A percentile compares a stretch with the other conserved stretches of the same genome.
Conservation (phyloP, 2,888 invertebrate genomes). For the Caenorhabditis japonica region DNA sequence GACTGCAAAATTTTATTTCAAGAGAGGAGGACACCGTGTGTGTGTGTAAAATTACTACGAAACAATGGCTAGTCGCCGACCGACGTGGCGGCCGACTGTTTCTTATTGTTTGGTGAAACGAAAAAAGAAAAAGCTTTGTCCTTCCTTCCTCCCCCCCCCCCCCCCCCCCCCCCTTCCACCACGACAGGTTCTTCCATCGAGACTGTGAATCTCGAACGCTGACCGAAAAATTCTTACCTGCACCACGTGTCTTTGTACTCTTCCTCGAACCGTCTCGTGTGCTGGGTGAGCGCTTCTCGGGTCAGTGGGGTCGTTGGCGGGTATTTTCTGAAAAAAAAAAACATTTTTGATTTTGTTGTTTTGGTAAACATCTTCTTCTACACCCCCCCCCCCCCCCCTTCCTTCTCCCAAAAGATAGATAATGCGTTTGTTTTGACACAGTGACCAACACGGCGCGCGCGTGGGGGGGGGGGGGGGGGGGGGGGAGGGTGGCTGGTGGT, state of each 20-base stretch:
- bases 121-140: constrained; percentile 20
- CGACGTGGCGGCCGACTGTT: constrained; percentile 10
- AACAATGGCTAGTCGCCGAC: constrained; percentile 13
- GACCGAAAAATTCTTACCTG: too few relatives aligned
- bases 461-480: not conserved
- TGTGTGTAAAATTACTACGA: constrained; percentile 42
- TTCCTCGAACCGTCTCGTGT: constrained; percentile 72
- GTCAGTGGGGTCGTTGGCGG: constrained; percentile 67
- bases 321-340: constrained; percentile 55
- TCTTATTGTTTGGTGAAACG: constrained; percentile 39
- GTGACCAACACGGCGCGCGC: constrained; percentile 12
- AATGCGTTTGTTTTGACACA: constrained; percentile 54
- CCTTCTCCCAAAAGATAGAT: constrained; percentile 15
- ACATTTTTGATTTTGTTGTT: constrained; percentile 24
- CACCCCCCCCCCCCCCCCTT: not conserved
- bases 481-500: constrained; percentile 34
- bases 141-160: too few relatives aligned
- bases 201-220: too few relatives aligned
- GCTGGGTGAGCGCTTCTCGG: constrained; percentile 68
- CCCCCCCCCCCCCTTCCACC: too few relatives aligned
- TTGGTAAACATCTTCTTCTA: constrained; percentile 12
- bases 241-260: constrained; percentile 73
- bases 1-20: constrained; percentile 14
- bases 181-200: too few relatives aligned
- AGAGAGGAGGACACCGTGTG: not conserved